A percentile compares a stretch with the other conserved stretches of the same genome.
Conservation (phyloP, 1,140 invertebrate species). For the Nymphalis io region DNA sequence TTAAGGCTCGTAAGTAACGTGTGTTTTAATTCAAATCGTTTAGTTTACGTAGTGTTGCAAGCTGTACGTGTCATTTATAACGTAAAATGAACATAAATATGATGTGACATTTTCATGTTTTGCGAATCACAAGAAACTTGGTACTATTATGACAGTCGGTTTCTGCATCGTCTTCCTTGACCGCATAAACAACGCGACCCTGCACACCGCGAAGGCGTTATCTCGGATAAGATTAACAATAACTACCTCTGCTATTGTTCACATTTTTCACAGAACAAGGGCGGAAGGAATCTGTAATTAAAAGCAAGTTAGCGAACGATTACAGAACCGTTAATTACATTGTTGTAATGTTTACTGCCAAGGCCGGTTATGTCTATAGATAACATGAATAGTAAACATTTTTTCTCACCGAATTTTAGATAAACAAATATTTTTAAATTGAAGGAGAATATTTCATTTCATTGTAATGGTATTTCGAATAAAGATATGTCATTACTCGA, state of each 20-base stretch:
- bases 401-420: slow-evolving; percentile 39
- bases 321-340: slow-evolving; percentile 53
- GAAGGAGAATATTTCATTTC: background rate
- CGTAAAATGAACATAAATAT: slow-evolving; percentile 9
- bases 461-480: no score
- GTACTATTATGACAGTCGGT: background rate
- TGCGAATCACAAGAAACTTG: slow-evolving; percentile 7
- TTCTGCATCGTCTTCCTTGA: slow-evolving; percentile 29
- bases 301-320: slow-evolving; percentile 49
- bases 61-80: slow-evolving; percentile 2
- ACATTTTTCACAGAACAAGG: slow-evolving; percentile 57
- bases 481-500: no score
- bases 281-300: slow-evolving; percentile 62
- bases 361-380: slow-evolving; percentile 42
- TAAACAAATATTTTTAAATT: background rate
- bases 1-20: background rate
- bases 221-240: slow-evolving; percentile 51
- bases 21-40: background rate
- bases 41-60: background rate
- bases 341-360: slow-evolving; percentile 57
- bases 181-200: slow-evolving; percentile 38
- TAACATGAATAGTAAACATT: slow-evolving; percentile 42
- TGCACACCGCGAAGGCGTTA: slow-evolving; percentile 46
- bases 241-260: slow-evolving; percentile 56
- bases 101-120: slow-evolving; percentile 23